phyloP scores from a whole-genome alignment of 2,888 invertebrate species.

The Dryobotodes eremita region DNA sequence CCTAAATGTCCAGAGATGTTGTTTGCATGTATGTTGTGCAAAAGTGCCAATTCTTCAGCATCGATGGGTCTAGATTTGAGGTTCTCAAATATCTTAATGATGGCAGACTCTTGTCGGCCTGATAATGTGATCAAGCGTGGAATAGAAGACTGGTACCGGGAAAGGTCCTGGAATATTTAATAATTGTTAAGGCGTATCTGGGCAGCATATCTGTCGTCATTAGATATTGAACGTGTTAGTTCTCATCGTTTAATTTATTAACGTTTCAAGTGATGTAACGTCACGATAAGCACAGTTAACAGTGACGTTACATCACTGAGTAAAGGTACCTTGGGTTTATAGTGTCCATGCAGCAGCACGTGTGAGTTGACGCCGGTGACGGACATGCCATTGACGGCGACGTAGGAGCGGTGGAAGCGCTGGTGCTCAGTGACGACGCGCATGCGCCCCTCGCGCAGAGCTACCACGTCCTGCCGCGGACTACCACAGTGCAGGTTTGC shows the following conservation, averaged over 20 bases:
- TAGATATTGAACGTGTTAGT: neutral
- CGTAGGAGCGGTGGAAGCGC: conserved; percentile 88
- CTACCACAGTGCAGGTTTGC: conserved; percentile 93
- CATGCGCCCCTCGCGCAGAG: conserved; percentile 86
- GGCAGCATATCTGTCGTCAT: neutral
- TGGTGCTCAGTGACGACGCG: conserved; percentile 90
- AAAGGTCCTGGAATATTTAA: conserved; percentile 58
- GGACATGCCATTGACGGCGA: conserved; percentile 75
- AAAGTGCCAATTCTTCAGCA: conserved; percentile 80
- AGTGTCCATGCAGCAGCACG: conserved; percentile 78
- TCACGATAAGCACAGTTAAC: no score
- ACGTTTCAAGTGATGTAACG: no score
- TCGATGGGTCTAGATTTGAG: conserved; percentile 79
- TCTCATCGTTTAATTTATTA: neutral
- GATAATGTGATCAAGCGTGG: conserved; percentile 69
- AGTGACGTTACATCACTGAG: no score
- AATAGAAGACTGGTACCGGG: conserved; percentile 77
- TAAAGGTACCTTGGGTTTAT: conserved; percentile 79
- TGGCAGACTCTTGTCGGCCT: no score
- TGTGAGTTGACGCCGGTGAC: conserved; percentile 81
- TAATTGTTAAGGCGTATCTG: neutral
- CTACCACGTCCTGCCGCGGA: conserved; percentile 88
- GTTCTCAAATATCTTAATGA: conserved; percentile 71
- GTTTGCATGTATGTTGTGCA: conserved; percentile 79
- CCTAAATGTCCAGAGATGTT: conserved; percentile 81